Base-by-base conservation (phyloP, 2,113 vertebrate genomes). In the Lophotis ruficrista region DNA sequence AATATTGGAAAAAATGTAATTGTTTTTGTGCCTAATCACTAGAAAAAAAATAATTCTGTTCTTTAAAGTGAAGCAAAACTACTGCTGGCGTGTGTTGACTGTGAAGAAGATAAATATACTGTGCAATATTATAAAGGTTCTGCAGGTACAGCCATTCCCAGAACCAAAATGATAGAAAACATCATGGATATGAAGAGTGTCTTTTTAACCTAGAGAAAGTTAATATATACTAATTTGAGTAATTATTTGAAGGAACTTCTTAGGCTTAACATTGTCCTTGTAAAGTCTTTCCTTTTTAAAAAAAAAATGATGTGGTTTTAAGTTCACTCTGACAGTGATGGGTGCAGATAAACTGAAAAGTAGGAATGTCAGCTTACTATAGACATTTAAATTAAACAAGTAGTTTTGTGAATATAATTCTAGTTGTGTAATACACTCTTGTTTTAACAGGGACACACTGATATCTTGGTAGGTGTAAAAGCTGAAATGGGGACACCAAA, bases 401-500 rank as follows among this genome's bases (percentile, higher is more conserved):
- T 50, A 43, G 19, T 57, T 87, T 45, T 72, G 48, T 54, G 53
- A 60, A 45, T 72, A 4, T 33, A 14, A 83, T 80, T 95, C 45
- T 35, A 43, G 6, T 19, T 77, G 27, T 87, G 9, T 50, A 12
- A 60, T 75, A 7, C 47, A 18, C 50, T 48, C 71, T 8, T 96
- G 4, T 95, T 95, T 95, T 94, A 86, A 57, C 95, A 99, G 99
- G 99, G 99, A 4, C 98, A 99, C 96, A 99, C 99, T 8, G 99
- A 98, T 68, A 98, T 99, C 91, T 97, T 99, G 48, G 99, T 99
- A 25, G 99, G 99, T 47, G 96, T 99, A 84, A 99, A 99, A 94
- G 99, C 99, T 73, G 99, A 99, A 97, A 99, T 99, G 96, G 99
- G 99, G 62, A 98, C 98, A n/a, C 99, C 99, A 0, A 99, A 97